phyloP scores from a whole-genome alignment of 1,140 invertebrate genomes.

The Saccostrea echinata region DNA sequence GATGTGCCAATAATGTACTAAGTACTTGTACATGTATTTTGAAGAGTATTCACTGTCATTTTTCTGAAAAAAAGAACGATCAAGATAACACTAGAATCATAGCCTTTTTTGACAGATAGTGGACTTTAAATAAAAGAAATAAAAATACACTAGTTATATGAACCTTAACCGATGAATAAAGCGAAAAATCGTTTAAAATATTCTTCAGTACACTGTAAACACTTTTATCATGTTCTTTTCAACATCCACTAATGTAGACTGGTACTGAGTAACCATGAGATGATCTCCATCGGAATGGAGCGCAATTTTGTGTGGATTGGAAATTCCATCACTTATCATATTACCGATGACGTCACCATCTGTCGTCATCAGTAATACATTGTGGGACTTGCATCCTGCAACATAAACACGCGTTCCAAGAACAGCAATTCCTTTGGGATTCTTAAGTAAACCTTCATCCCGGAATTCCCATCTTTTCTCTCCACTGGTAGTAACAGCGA shows the following conservation, averaged over 20 bases:
- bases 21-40: too few relatives aligned
- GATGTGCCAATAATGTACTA: too few relatives aligned
- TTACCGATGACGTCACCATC: slow-evolving; percentile 63
- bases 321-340: slow-evolving; percentile 59
- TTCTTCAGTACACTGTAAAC: slow-evolving; percentile 42
- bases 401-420: slow-evolving; percentile 61
- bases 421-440: slow-evolving; percentile 59
- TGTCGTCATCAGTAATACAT: slow-evolving; percentile 55
- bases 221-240: slow-evolving; percentile 62
- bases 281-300: slow-evolving; percentile 57
- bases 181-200: not conserved
- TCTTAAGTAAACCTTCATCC: slow-evolving; percentile 55
- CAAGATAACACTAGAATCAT: too few relatives aligned
- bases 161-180: not conserved
- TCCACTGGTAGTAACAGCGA: slow-evolving; percentile 57
- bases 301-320: slow-evolving; percentile 59
- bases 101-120: too few relatives aligned
- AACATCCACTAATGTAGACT: slow-evolving; percentile 59
- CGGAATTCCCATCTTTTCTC: slow-evolving; percentile 62
- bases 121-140: not conserved
- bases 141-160: not conserved
- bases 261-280: slow-evolving; percentile 58
- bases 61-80: too few relatives aligned
- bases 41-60: too few relatives aligned
- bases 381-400: slow-evolving; percentile 60